Evolutionary conservation across 2,113 vertebrate species (phyloP).

Genomic region (Glaucomys volans): DNA sequence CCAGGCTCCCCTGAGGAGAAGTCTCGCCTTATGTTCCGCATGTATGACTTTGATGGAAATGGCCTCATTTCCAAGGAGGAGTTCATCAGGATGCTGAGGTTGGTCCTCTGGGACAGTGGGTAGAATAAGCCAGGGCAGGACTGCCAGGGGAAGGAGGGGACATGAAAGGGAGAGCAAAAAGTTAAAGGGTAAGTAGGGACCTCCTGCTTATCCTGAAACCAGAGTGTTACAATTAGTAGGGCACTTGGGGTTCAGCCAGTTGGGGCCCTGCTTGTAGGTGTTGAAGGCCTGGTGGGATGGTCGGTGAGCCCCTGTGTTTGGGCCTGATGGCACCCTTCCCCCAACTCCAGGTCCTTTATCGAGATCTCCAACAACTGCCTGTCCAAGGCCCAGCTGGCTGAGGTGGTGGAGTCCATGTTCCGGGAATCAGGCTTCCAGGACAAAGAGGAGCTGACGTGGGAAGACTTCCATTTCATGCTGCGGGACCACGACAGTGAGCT

Average conservation of each 20-base stretch:
- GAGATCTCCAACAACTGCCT: conserved; percentile 96
- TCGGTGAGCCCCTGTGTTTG: not conserved
- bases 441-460: conserved; percentile 94
- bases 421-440: conserved; percentile 91
- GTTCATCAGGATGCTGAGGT: conserved; percentile 93
- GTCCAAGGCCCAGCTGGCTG: conserved; percentile 91
- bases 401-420: conserved; percentile 95
- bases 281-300: not conserved
- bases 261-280: not conserved
- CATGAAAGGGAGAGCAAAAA: not conserved
- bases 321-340: not conserved
- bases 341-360: conserved; percentile 92
- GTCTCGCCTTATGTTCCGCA: conserved; percentile 92
- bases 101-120: not conserved
- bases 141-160: not conserved
- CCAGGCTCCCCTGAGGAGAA: conserved; percentile 93
- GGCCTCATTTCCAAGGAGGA: conserved; percentile 92
- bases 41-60: conserved; percentile 91
- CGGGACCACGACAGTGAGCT: conserved; percentile 93
- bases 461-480: conserved; percentile 96
- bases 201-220: not conserved
- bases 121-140: not conserved
- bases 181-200: not conserved
- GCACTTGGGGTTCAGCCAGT: not conserved
- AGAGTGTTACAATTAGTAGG: not conserved